Percentiles rank a stretch among this genome's conserved stretches.
These are phyloP conservation scores for Tinea semifulvella DNA, from an alignment of 2,888 invertebrate genomes.

Conservation along the genomic window DNA sequence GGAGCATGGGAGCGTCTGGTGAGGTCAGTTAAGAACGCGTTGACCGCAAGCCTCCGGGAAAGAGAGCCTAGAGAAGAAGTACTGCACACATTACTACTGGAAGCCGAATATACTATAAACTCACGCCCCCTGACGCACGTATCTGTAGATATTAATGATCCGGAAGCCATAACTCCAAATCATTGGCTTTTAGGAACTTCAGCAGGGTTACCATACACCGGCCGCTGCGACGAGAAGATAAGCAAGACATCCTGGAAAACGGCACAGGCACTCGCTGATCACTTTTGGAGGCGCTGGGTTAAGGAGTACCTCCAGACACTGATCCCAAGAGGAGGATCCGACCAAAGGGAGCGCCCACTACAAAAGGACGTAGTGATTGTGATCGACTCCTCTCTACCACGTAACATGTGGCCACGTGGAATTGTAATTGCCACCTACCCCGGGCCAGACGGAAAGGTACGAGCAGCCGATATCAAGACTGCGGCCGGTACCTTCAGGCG, in stretches of 20 bases:
- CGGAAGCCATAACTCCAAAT: slow-evolving; percentile 25
- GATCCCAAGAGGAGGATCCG: too few species aligned
- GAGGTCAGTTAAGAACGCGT: slow-evolving; percentile 18
- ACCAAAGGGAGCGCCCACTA: not conserved
- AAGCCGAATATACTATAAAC: slow-evolving; percentile 20
- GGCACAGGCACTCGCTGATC: slow-evolving; percentile 17
- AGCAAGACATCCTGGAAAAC: slow-evolving; percentile 17
- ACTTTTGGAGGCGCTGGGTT: slow-evolving; percentile 19
- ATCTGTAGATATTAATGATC: slow-evolving; percentile 20
- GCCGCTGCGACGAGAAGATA: slow-evolving; percentile 16
- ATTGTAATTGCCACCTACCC: not conserved
- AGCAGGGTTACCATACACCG: slow-evolving; percentile 14
- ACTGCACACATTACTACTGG: too few species aligned
- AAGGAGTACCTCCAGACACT: slow-evolving; percentile 17
- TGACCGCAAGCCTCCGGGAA: too few species aligned
- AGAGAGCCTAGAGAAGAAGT: too few species aligned
- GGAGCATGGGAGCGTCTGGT: slow-evolving; percentile 14
- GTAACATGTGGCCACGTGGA: not conserved
- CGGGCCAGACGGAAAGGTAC: not conserved
- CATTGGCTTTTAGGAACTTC: slow-evolving; percentile 23
- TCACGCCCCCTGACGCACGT: slow-evolving; percentile 23
- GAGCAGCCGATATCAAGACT: not conserved
- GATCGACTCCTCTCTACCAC: too few species aligned
- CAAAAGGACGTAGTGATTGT: too few species aligned
- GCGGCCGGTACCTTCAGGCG: not conserved